Evolutionary conservation across 1,140 invertebrate genomes (phyloP).

Genomic region (Maconellicoccus hirsutus): DNA sequence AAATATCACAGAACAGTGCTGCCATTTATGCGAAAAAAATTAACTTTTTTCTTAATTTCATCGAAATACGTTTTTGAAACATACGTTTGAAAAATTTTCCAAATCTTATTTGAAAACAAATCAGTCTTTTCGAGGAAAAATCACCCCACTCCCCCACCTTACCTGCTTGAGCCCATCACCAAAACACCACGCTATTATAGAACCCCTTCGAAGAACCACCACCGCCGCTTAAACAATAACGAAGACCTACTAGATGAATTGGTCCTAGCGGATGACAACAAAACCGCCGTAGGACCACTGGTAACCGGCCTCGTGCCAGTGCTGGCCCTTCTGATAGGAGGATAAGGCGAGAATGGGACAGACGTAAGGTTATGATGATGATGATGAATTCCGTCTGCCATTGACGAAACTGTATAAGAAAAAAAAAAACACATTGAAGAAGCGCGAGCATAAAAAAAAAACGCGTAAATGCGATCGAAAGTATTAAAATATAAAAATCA

Average conservation of each 20-base stretch:
- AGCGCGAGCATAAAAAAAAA: background rate
- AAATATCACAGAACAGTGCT: too few relatives aligned
- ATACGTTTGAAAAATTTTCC: too few relatives aligned
- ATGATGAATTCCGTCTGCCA: constrained; percentile 10
- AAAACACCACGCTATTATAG: too few relatives aligned
- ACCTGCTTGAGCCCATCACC: too few relatives aligned
- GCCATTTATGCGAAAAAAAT: too few relatives aligned
- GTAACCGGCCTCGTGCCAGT: constrained; percentile 27
- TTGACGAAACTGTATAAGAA: background rate
- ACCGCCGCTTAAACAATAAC: background rate
- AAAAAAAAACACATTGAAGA: background rate
- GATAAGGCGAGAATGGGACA: constrained; percentile 30
- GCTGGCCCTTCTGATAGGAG: constrained; percentile 29
- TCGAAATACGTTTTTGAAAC: too few relatives aligned
- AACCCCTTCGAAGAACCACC: background rate
- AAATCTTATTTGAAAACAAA: too few relatives aligned
- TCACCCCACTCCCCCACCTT: too few relatives aligned
- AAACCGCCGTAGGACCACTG: background rate
- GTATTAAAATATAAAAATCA: too few relatives aligned
- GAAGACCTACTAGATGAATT: constrained; percentile 15
- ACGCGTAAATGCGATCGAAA: too few relatives aligned
- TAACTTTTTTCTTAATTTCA: too few relatives aligned
- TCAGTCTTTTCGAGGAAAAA: too few relatives aligned
- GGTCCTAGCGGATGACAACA: background rate
- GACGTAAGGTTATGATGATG: constrained; percentile 23